Base-by-base conservation (phyloP, 2,113 vertebrate genomes). In the Forbesichthys agassizii region DNA sequence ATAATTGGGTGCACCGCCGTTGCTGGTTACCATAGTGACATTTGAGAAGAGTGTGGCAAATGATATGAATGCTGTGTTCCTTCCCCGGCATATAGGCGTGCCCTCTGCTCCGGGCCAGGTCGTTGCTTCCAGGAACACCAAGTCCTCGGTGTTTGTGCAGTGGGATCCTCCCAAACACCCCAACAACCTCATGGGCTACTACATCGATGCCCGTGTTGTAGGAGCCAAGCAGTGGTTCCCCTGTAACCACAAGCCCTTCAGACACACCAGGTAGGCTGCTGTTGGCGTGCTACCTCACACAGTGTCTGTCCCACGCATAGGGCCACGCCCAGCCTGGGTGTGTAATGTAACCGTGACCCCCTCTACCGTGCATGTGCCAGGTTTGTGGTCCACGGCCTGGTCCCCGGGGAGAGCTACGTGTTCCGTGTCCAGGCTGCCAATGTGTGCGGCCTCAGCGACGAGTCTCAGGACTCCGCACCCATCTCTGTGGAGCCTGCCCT, bases 341-440 rank as follows among this genome's bases (percentile, higher is more conserved):
- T 16, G 33, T 4, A 7, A 58, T 33, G 18, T 33, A 33, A 33
- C 8, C 5, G 10, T 13, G 9, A 33, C 14, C 18, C 60, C 4
- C 9, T 42, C 3, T 9, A 27, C 13, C 75, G 7, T 14, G 33
- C 66, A 60, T 59, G 11, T 74, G 0, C 33, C 78, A 99, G 98
- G 93, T 99, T 99, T 77, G 94, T 99, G 75, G 96, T 95, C 64
- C 97, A 99, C 0, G 96, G 95, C 9, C 84, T 99, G 87, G 92
- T 91, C 66, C 93, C 93, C 0, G 96, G 97, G 0, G 94, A 98
- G 76, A 94, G 87, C 13, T 99, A 98, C 6, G 58, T 92, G 55
- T 99, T 99, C 90, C 95, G 96, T 0, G 98, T 98, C 49, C 98
- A 99, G 75, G 96, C 98, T 0, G 96, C 90, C 5, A 99, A 98